phyloP scores from a whole-genome alignment of 2,113 vertebrate species.

The Ictidomys tridecemlineatus region DNA sequence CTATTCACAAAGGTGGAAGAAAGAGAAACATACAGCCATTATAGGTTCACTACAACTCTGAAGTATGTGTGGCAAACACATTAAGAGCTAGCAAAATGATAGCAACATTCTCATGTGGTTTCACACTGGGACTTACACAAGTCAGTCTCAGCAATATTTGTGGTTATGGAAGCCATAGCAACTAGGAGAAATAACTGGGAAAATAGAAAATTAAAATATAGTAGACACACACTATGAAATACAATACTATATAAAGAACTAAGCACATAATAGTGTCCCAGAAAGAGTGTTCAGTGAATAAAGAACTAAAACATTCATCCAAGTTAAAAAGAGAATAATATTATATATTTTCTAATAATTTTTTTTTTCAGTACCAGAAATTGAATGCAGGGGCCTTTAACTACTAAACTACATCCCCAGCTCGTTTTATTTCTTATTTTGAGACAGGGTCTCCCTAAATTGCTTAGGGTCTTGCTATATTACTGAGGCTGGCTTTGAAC shows the following conservation, averaged over 20 bases:
- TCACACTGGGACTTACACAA: not conserved
- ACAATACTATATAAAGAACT: not conserved
- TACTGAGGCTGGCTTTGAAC: too few relatives aligned
- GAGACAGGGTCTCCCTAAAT: too few relatives aligned
- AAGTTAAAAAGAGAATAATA: not conserved
- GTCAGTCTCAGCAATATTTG: not conserved
- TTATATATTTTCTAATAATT: not conserved
- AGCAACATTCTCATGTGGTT: not conserved
- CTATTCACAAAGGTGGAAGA: not conserved
- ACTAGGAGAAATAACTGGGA: not conserved
- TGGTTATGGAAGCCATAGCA: not conserved
- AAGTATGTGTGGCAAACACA: not conserved
- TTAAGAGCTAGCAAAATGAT: not conserved
- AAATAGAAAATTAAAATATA: not conserved
- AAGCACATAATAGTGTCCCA: not conserved
- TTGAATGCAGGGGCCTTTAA: too few relatives aligned
- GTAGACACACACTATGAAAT: not conserved
- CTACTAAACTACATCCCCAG: too few relatives aligned
- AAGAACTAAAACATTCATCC: not conserved
- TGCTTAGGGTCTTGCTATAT: too few relatives aligned
- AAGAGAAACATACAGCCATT: not conserved
- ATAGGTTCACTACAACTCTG: not conserved
- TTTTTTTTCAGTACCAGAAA: not conserved
- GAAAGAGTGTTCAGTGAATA: not conserved
- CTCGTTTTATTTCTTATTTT: too few relatives aligned